phyloP scores from a whole-genome alignment of 2,888 invertebrate species.

The Apodemia zela region DNA sequence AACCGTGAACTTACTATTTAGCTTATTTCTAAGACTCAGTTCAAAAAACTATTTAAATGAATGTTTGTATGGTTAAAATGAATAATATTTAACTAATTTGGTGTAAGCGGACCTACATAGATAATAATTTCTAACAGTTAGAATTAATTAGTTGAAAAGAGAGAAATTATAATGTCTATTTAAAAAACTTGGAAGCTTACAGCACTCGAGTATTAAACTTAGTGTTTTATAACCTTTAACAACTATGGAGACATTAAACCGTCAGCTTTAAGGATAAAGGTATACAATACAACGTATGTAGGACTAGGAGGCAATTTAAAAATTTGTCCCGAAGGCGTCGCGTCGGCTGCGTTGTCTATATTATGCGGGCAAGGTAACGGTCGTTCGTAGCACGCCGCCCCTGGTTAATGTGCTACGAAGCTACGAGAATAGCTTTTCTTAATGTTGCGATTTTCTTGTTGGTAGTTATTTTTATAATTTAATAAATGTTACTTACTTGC shows the following conservation, averaged over 20 bases:
- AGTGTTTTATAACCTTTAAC: neutral
- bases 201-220: neutral
- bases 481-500: too few relatives aligned
- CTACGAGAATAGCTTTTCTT: conserved; percentile 42
- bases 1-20: too few relatives aligned
- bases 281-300: conserved; percentile 46
- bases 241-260: neutral
- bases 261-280: conserved; percentile 5
- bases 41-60: too few relatives aligned
- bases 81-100: too few relatives aligned
- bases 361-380: conserved; percentile 52
- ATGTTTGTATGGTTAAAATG: too few relatives aligned
- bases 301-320: conserved; percentile 64
- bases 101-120: too few relatives aligned
- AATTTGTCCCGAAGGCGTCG: conserved; percentile 65
- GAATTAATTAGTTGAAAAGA: too few relatives aligned
- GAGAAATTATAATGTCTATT: too few relatives aligned
- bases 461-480: neutral
- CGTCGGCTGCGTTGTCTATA: conserved; percentile 53
- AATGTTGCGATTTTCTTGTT: conserved; percentile 11
- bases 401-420: conserved; percentile 41
- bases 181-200: too few relatives aligned
- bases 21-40: too few relatives aligned
- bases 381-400: conserved; percentile 42
- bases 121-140: too few relatives aligned